A percentile compares a stretch with the other conserved stretches of the same genome.
Conservation (phyloP, 2,797 vertebrate species). For the Gymnoscopelus microlampas region DNA sequence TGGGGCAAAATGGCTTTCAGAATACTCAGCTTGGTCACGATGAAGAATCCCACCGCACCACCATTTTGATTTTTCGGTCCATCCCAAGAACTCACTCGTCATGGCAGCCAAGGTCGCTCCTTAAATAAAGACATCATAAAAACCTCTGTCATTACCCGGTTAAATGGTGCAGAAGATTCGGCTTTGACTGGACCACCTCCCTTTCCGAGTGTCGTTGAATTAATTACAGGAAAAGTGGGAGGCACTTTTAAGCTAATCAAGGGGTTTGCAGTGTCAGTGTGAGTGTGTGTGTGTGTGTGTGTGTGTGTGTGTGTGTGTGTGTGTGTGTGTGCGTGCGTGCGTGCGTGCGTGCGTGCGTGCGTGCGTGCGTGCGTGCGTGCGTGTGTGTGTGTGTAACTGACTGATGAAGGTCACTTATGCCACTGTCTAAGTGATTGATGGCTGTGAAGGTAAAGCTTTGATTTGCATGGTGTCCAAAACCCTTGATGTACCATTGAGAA, state of each 20-base stretch:
- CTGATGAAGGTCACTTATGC: conserved; percentile 65
- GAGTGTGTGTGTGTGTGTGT: conserved; percentile 19
- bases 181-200: conserved; percentile 66
- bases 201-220: conserved; percentile 69
- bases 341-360: conserved; percentile 9
- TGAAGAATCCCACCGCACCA: conserved; percentile 36
- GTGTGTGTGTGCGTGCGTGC: conserved; percentile 12
- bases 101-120: conserved; percentile 64
- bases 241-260: conserved; percentile 65
- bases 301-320: conserved; percentile 19
- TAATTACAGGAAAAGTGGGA: conserved; percentile 73
- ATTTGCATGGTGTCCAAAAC: conserved; percentile 44
- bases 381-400: background rate
- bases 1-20: conserved; percentile 33
- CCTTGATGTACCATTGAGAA: conserved; percentile 6
- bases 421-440: conserved; percentile 33
- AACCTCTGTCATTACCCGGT: conserved; percentile 77
- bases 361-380: conserved; percentile 5
- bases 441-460: conserved; percentile 37
- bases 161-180: conserved; percentile 84
- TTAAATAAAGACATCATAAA: conserved; percentile 79
- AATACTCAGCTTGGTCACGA: conserved; percentile 53
- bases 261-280: conserved; percentile 31
- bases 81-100: conserved; percentile 32
- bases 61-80: conserved; percentile 40